Base-by-base conservation (phyloP, 2,797 vertebrate genomes). In the Corythornis leucogaster region DNA sequence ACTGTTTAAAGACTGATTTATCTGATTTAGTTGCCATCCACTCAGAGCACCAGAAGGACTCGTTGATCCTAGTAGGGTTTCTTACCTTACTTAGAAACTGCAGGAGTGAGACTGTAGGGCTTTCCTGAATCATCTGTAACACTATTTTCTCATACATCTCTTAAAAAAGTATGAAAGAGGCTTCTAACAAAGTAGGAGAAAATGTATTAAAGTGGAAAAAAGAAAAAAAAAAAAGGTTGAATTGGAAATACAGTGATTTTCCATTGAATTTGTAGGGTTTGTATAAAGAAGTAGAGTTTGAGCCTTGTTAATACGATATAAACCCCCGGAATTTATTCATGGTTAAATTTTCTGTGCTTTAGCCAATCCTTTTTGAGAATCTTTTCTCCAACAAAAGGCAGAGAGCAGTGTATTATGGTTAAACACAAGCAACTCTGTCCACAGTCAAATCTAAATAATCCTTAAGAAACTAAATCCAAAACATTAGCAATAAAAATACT, bases 401-500 rank as follows among this genome's bases (percentile, higher is more conserved):
- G 33, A 80, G 75, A 94, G 33, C 80, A 48, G 53, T 64, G 42
- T 80, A 58, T 89, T 88, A 93, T 7, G 15, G 89, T 87, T 87
- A 95, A 96, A 96, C 75, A 94, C 71, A 61, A 87, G 59, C 63
- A 94, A 91, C 71, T 69, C 66, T 71, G 59, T 85, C 84, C 85
- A 83, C 58, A 93, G 70, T 77, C 54, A 93, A 86, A 83, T 80
- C 73, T 89, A 89, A 94, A 90, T 90, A 95, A 91, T 85, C 87
- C 77, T 94, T 94, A 80, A 90, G 78, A 89, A 93, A 90, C 76
- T 78, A 80, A 94, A 96, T 95, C 93, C 42, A 87, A 89, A 89
- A 84, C 53, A 90, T 93, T 83, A 94, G 64, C 68, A 95, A 94
- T 96, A 83, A 85, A 97, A 96, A 93, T 80, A 94, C 76, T 78